Percentiles rank a stretch among this genome's conserved stretches.
phyloP scores from a whole-genome alignment of 2,113 vertebrate genomes.

The Zootoca vivipara region DNA sequence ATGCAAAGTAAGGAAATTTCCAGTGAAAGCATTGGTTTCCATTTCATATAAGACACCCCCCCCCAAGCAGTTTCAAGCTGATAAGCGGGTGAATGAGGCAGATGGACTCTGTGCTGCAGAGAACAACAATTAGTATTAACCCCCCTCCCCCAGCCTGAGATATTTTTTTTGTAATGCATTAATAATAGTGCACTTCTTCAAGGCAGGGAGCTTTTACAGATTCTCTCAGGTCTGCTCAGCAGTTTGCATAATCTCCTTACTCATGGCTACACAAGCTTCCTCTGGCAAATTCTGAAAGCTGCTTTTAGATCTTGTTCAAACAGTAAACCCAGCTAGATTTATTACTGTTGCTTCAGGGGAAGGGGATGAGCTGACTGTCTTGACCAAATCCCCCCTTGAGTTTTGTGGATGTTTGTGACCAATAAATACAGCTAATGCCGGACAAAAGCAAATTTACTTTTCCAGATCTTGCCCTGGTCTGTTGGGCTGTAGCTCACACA shows the following conservation, averaged over 20 bases:
- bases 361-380: constrained; percentile 65
- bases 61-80: constrained; percentile 4
- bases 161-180: constrained; percentile 41
- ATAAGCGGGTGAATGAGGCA: constrained; percentile 23
- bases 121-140: constrained; percentile 7
- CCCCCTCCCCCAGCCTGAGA: constrained; percentile 21
- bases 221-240: constrained; percentile 46
- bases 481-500: constrained; percentile 57
- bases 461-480: constrained; percentile 57
- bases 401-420: constrained; percentile 70
- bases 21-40: neutral
- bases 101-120: neutral
- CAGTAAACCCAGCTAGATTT: constrained; percentile 64
- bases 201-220: constrained; percentile 39
- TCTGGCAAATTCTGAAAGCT: constrained; percentile 71
- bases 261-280: constrained; percentile 69
- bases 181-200: constrained; percentile 38
- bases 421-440: constrained; percentile 71
- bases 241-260: constrained; percentile 76
- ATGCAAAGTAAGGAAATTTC: neutral
- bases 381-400: constrained; percentile 71
- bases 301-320: constrained; percentile 75
- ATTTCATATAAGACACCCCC: neutral
- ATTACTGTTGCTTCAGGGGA: constrained; percentile 61
- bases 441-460: constrained; percentile 75